Percentiles rank a stretch among this genome's conserved stretches.
These are phyloP conservation scores for Ceryle rudis DNA, from an alignment of 2,797 vertebrate genomes.

Conservation along the genomic window DNA sequence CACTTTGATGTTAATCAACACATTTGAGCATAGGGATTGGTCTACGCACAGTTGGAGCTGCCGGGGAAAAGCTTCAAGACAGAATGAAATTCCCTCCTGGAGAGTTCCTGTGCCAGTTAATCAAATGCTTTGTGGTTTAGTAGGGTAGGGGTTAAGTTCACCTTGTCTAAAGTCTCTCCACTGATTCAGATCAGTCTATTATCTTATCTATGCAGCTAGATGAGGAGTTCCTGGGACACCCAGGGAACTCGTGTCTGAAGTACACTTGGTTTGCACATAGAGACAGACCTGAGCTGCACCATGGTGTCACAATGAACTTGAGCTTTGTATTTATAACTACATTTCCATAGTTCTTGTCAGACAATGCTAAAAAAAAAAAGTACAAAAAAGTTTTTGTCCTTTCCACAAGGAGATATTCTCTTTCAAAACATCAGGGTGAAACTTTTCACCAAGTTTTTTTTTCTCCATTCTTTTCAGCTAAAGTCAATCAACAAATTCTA, in stretches of 20 bases:
- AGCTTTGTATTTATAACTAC: neutral
- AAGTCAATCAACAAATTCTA: neutral
- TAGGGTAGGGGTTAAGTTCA: constrained; percentile 4
- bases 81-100: neutral
- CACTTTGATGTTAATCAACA: neutral
- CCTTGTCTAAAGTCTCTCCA: neutral
- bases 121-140: neutral
- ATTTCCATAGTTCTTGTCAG: neutral
- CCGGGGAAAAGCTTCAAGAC: neutral
- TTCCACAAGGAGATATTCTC: neutral
- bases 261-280: neutral
- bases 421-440: neutral
- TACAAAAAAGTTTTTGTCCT: neutral
- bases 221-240: neutral
- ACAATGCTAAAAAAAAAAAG: neutral
- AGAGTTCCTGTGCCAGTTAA: neutral
- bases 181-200: neutral
- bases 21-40: neutral
- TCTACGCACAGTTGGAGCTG: neutral
- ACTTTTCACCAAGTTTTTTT: neutral
- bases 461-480: neutral
- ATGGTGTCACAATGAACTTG: neutral
- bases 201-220: neutral
- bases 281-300: neutral
- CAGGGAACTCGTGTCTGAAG: neutral